A percentile compares a stretch with the other conserved stretches of the same genome.
These are phyloP conservation scores for Exocentrus adspersus DNA, from an alignment of 2,888 invertebrate species.

Conservation along the genomic window DNA sequence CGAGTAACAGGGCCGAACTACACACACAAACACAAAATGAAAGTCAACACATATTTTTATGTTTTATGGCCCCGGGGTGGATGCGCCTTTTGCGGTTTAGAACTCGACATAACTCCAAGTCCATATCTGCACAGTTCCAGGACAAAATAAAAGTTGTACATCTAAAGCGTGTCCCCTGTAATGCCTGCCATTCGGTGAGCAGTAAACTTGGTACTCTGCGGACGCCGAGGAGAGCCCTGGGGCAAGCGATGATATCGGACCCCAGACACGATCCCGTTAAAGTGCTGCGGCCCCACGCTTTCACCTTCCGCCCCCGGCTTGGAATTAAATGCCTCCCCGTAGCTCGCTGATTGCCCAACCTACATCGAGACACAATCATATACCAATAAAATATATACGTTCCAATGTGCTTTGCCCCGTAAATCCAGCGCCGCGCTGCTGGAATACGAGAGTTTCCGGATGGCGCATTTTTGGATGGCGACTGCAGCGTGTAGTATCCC, in stretches of 20 bases:
- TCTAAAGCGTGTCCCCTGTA: slow-evolving; percentile 46
- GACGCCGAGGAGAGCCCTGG: slow-evolving; percentile 48
- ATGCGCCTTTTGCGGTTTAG: slow-evolving; percentile 2
- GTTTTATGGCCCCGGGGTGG: not conserved
- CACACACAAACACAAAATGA: too few relatives aligned
- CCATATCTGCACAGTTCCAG: slow-evolving; percentile 8
- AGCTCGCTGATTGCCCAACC: slow-evolving; percentile 50
- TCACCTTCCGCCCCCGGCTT: slow-evolving; percentile 52
- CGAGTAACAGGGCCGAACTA: too few relatives aligned
- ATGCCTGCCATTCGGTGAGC: slow-evolving; percentile 44
- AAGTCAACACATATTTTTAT: not conserved
- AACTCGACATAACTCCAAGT: slow-evolving; percentile 26
- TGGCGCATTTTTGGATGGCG: slow-evolving; percentile 22
- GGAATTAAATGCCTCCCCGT: slow-evolving; percentile 56
- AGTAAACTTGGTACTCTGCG: slow-evolving; percentile 52
- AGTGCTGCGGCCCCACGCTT: slow-evolving; percentile 52
- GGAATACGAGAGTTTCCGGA: slow-evolving; percentile 9
- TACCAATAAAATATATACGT: slow-evolving; percentile 44
- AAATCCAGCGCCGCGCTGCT: slow-evolving; percentile 6
- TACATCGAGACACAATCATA: slow-evolving; percentile 45
- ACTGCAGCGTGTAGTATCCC: slow-evolving; percentile 34
- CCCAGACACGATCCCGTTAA: slow-evolving; percentile 55
- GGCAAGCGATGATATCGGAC: slow-evolving; percentile 55
- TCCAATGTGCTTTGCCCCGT: slow-evolving; percentile 18
- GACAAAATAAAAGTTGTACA: slow-evolving; percentile 43